Evolutionary conservation across 2,113 vertebrate genomes (phyloP), one percentile per base, ranked within the genome.

Genomic region (Stigmatopora nigra): DNA sequence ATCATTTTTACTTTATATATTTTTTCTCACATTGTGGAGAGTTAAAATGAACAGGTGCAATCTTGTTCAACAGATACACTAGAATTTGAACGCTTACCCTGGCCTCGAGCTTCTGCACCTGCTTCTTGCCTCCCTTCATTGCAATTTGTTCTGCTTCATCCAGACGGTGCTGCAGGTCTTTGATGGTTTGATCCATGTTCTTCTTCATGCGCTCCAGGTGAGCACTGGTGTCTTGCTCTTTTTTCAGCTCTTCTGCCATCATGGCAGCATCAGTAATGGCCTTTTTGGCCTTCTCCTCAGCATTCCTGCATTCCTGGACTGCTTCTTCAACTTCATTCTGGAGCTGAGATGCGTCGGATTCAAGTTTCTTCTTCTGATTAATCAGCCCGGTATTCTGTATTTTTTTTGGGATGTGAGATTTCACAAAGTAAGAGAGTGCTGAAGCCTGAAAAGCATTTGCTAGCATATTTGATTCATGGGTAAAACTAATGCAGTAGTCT

Each of bases 221-320:
- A 88, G 92, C 88, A 64, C 89, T 95, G 63, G 92, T 93, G 69
- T 94, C 92, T 85, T 94, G 92, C 75, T 95, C 92, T 74, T 94
- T 95, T 89, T 96, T 94, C 79, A 96, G 89, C 84, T 95, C 93
- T 82, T 97, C 93, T 65, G 91, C 91, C 90, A 94, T 92, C 78
- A 93, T 93, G 78, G 92, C 91, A 82, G 92, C 93, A 71, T 94
- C 88, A 68, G 86, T 88, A 10, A 89, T 88, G 76, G 86, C 87
- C 73, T 90, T 90, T 75, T 89, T 88, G 67, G 87, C 84, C 68
- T 87, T 90, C 6, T 89, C 86, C 13, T 89, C 89, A 10, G 88
- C 87, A 15, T 90, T 88, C 59, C 87, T 86, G 69, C 87, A 89
- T 70, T 89, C 88, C 67, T 89, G 88, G 16, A 90, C 68, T 1